Evolutionary conservation across 2,797 vertebrate species (phyloP), one percentile per base, ranked within the genome.

Genomic region (Rhinoraja longicauda): DNA sequence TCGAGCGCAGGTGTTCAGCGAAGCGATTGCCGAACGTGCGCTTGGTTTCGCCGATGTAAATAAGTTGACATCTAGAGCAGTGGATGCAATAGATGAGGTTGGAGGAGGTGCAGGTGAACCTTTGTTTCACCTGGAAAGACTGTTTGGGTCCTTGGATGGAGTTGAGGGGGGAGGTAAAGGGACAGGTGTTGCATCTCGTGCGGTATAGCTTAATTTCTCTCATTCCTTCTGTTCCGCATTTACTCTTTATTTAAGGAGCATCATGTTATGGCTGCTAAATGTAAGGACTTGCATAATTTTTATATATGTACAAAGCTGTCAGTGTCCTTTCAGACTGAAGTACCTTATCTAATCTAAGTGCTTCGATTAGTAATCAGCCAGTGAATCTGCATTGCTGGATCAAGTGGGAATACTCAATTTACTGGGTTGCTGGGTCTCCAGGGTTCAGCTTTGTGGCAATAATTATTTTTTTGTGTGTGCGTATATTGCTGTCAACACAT

Each of bases 321-420:
- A 73, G 70, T 91, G 67, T 73, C 90, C 57, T 90, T 90, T 67
- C 59, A 36, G 62, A 91, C 70, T 91, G 36, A 91, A 91, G 90
- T 72, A 45, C 21, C 70, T 53, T 91, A 39, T 73, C 91, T 91
- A 53, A 73, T 73, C 9, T 91, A 70, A 91, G 90, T 73, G 36
- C 70, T 53, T 91, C 26, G 72, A 91, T 45, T 53, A 73, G 36
- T 73, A 91, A 91, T 72, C 39, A 91, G 67, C 91, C 36, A 73
- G 67, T 73, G 36, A 91, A 91, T 91, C 67, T 72, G 64, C 12
- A 73, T 91, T 88, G 67, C 67, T 73, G 67, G 67, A 45, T 91
- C 13, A 36, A 73, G 90, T 91, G 39, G 67, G 70, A 91, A 72
- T 53, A 70, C 36, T 26, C 90, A 39, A 53, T 73, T 91, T 91